Evolutionary conservation across 2,888 invertebrate genomes (phyloP).

Genomic region (Ellobium chinense): DNA sequence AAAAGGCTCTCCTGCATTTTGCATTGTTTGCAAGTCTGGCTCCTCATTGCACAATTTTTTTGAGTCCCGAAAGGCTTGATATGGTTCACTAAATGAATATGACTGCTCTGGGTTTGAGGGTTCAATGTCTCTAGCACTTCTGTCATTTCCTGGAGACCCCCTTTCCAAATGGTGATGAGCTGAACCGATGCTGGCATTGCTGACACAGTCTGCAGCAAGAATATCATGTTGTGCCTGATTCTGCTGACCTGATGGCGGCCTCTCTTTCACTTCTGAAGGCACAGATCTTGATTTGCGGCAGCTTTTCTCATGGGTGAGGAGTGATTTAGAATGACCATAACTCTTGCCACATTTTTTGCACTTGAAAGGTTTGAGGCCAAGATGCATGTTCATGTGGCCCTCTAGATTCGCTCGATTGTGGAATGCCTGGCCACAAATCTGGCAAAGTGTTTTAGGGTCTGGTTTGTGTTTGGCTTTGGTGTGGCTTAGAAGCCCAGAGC

Average conservation of each 20-base stretch:
- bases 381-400: slow-evolving; percentile 45
- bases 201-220: slow-evolving; percentile 21
- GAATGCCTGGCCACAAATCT: slow-evolving; percentile 45
- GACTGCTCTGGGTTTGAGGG: not conserved
- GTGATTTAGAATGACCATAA: slow-evolving; percentile 43
- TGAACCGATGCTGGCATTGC: slow-evolving; percentile 17
- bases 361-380: slow-evolving; percentile 36
- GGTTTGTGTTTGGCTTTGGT: slow-evolving; percentile 45
- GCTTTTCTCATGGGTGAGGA: slow-evolving; percentile 40
- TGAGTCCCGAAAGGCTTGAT: slow-evolving; percentile 6
- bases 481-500: slow-evolving; percentile 39
- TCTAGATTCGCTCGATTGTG: slow-evolving; percentile 41
- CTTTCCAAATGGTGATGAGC: not conserved
- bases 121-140: not conserved
- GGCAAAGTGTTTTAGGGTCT: slow-evolving; percentile 41
- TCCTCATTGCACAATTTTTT: slow-evolving; percentile 1
- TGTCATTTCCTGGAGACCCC: not conserved
- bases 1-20: slow-evolving; percentile 4
- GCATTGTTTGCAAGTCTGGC: not conserved
- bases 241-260: not conserved
- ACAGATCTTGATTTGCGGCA: slow-evolving; percentile 24
- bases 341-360: slow-evolving; percentile 43
- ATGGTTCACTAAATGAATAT: slow-evolving; percentile 17
- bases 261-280: not conserved
- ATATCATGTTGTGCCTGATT: not conserved